phyloP scores from a whole-genome alignment of 2,888 invertebrate species.

The Sympetrum striolatum region DNA sequence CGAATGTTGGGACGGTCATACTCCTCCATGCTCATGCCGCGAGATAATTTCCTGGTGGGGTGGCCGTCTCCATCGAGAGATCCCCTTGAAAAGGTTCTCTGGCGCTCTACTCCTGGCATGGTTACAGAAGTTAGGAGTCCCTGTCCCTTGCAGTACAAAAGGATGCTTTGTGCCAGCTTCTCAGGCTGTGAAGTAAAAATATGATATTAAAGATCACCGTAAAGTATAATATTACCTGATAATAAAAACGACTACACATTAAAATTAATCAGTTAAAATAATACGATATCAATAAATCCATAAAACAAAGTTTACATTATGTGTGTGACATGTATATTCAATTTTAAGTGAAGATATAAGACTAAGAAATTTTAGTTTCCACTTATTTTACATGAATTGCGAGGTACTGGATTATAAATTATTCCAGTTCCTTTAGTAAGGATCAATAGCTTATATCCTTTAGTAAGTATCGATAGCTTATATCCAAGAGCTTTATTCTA shows the following conservation, averaged over 20 bases:
- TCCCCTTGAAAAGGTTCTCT: constrained; percentile 67
- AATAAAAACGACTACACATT: neutral
- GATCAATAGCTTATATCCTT: no score
- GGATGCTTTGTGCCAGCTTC: constrained; percentile 83
- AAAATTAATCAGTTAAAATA: no score
- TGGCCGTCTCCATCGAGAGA: constrained; percentile 61
- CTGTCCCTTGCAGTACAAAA: constrained; percentile 88
- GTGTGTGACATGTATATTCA: no score
- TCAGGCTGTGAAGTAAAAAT: constrained; percentile 71
- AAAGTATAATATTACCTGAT: no score
- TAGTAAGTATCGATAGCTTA: no score
- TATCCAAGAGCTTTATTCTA: no score
- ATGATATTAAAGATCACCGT: neutral
- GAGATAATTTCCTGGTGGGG: constrained; percentile 59
- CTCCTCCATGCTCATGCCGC: constrained; percentile 81
- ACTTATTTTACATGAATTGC: no score
- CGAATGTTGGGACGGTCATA: constrained; percentile 82
- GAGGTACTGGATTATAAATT: no score
- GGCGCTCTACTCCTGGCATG: constrained; percentile 80
- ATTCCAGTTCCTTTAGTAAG: no score
- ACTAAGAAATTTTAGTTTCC: no score
- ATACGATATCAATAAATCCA: no score
- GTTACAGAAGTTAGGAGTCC: constrained; percentile 82
- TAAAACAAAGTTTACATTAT: neutral
- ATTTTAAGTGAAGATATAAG: no score